These are phyloP conservation scores for Ladona fulva DNA, from an alignment of 1,140 invertebrate species.

Conservation along the genomic window DNA sequence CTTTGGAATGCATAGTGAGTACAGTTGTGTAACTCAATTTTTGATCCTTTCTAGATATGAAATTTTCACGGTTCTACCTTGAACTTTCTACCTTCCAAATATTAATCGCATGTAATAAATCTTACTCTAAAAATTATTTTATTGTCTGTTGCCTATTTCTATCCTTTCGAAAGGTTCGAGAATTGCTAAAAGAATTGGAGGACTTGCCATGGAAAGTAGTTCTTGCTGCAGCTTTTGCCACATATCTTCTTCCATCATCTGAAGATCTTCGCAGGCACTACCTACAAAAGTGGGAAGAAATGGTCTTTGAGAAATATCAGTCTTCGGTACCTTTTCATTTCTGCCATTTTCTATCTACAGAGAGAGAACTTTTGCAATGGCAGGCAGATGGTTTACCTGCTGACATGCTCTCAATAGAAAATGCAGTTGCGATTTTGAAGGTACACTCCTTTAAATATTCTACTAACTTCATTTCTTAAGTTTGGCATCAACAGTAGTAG, in stretches of 20 bases:
- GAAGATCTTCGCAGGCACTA: slow-evolving; percentile 54
- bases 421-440: slow-evolving; percentile 69
- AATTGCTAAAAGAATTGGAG: slow-evolving; percentile 48
- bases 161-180: slow-evolving; percentile 37
- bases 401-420: slow-evolving; percentile 70
- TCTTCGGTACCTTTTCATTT: slow-evolving; percentile 49
- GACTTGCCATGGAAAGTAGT: slow-evolving; percentile 55
- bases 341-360: slow-evolving; percentile 58
- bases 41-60: no score
- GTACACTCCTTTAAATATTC: slow-evolving; percentile 33
- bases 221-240: slow-evolving; percentile 66
- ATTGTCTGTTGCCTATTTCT: not conserved
- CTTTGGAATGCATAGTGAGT: no score
- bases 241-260: slow-evolving; percentile 57
- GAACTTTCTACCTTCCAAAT: no score
- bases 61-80: no score
- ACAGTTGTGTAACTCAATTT: no score
- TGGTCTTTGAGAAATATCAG: slow-evolving; percentile 29
- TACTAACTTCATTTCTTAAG: no score
- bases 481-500: no score
- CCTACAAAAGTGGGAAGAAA: slow-evolving; percentile 48
- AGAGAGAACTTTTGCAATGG: slow-evolving; percentile 79
- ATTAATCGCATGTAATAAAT: no score
- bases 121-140: no score
- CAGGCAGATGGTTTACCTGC: slow-evolving; percentile 72